Evolutionary conservation across 2,888 invertebrate genomes (phyloP).

Genomic region (Asteroscopus sphinx): DNA sequence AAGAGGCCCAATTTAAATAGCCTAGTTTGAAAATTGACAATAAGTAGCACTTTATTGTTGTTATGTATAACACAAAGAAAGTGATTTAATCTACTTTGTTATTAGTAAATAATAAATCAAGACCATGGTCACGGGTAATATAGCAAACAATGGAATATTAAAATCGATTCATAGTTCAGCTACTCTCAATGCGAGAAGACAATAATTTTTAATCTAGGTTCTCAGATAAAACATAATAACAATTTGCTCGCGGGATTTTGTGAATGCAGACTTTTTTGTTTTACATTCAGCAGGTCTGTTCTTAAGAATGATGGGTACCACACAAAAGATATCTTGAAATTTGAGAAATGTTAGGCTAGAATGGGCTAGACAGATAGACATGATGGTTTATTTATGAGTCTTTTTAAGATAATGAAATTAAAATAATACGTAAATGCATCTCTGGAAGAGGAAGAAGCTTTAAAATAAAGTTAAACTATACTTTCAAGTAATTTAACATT

Average conservation of each 20-base stretch:
- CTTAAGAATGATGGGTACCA: slow-evolving; percentile 8
- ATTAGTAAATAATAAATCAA: slow-evolving; percentile 52
- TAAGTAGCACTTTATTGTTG: slow-evolving; percentile 34
- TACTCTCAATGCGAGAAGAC: slow-evolving; percentile 51
- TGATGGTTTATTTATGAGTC: slow-evolving; percentile 1
- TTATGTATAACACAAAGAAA: slow-evolving; percentile 45
- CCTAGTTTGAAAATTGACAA: slow-evolving; percentile 25
- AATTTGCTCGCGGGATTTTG: slow-evolving; percentile 31
- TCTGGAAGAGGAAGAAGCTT: not conserved
- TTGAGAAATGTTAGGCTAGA: not conserved
- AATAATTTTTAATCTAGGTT: slow-evolving; percentile 52
- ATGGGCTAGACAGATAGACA: slow-evolving; percentile 8
- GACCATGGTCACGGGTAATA: slow-evolving; percentile 41
- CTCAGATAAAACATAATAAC: slow-evolving; percentile 28
- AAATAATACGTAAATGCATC: not conserved
- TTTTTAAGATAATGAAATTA: slow-evolving; percentile 13
- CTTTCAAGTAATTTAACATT: slow-evolving; percentile 6
- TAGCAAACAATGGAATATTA: slow-evolving; percentile 51
- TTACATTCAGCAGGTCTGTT: slow-evolving; percentile 13
- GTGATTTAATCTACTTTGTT: slow-evolving; percentile 47
- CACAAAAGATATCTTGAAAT: slow-evolving; percentile 11
- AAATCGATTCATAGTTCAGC: slow-evolving; percentile 47
- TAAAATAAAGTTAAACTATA: not conserved
- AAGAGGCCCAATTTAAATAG: slow-evolving; percentile 26
- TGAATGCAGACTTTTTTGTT: slow-evolving; percentile 22